These are phyloP conservation scores for Phodopus roborovskii DNA, from an alignment of 2,113 vertebrate genomes.

Conservation along the genomic window DNA sequence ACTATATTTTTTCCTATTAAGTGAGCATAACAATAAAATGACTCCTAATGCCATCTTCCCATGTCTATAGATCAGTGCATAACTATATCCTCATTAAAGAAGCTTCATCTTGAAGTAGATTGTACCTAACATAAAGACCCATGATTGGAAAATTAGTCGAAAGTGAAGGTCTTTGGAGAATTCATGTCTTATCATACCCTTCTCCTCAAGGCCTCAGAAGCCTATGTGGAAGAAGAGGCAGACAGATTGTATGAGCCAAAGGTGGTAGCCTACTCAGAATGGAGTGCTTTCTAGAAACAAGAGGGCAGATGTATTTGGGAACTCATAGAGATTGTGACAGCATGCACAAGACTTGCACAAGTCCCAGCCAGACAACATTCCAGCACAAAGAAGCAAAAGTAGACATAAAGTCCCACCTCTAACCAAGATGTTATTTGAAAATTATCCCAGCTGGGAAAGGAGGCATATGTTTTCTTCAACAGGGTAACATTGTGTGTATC, in stretches of 20 bases:
- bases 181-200: neutral
- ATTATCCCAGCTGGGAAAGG: neutral
- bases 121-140: neutral
- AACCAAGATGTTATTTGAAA: neutral
- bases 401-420: neutral
- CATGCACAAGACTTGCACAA: neutral
- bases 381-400: neutral
- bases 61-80: too few relatives aligned
- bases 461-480: neutral
- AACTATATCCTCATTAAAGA: neutral
- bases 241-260: neutral
- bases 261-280: neutral
- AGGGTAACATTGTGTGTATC: neutral
- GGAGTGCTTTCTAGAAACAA: neutral
- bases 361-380: neutral
- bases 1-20: neutral
- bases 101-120: neutral
- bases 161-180: neutral
- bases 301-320: neutral
- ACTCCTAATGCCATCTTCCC: neutral
- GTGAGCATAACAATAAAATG: neutral
- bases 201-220: neutral
- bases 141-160: neutral
- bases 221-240: neutral
- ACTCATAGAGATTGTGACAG: neutral